Percentiles rank a stretch among this genome's conserved stretches.
phyloP scores from a whole-genome alignment of 2,888 invertebrate species.

The Nephrotoma appendiculata region DNA sequence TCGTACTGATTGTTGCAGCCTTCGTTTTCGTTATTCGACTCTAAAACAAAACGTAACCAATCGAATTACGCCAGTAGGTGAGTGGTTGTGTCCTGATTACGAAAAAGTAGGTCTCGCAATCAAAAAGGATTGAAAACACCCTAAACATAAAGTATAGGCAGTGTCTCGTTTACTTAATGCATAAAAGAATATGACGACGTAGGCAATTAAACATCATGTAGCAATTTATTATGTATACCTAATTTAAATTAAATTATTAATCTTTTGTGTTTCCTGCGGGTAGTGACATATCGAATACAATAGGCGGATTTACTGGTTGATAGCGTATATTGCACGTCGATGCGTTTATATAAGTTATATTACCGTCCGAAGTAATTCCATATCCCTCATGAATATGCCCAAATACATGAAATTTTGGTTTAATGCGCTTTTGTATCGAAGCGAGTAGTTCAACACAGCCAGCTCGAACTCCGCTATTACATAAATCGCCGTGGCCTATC shows the following conservation, averaged over 20 bases:
- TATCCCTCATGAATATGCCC: constrained; percentile 82
- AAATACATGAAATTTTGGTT: constrained; percentile 73
- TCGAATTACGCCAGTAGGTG: too few relatives aligned
- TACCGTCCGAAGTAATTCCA: constrained; percentile 68
- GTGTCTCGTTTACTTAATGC: too few relatives aligned
- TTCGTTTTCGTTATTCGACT: too few relatives aligned
- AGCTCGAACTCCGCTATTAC: constrained; percentile 54
- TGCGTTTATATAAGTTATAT: constrained; percentile 68
- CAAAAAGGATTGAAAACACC: too few relatives aligned
- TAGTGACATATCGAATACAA: constrained; percentile 58
- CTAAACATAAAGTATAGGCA: too few relatives aligned
- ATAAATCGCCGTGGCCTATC: constrained; percentile 65
- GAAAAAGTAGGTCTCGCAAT: too few relatives aligned
- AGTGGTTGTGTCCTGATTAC: too few relatives aligned
- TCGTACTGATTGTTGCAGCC: too few relatives aligned
- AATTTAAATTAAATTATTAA: not conserved
- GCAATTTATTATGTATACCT: too few relatives aligned
- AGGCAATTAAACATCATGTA: too few relatives aligned
- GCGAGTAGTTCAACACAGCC: constrained; percentile 69
- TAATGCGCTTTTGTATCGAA: constrained; percentile 59
- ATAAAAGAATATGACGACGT: too few relatives aligned
- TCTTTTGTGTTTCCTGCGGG: constrained; percentile 18
- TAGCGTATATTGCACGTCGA: constrained; percentile 71
- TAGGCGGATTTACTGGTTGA: constrained; percentile 57
- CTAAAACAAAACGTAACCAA: too few relatives aligned